A percentile compares a stretch with the other conserved stretches of the same genome.
These are phyloP conservation scores for Crotalus helleri DNA, from an alignment of 2,113 vertebrate genomes.

Conservation along the genomic window DNA sequence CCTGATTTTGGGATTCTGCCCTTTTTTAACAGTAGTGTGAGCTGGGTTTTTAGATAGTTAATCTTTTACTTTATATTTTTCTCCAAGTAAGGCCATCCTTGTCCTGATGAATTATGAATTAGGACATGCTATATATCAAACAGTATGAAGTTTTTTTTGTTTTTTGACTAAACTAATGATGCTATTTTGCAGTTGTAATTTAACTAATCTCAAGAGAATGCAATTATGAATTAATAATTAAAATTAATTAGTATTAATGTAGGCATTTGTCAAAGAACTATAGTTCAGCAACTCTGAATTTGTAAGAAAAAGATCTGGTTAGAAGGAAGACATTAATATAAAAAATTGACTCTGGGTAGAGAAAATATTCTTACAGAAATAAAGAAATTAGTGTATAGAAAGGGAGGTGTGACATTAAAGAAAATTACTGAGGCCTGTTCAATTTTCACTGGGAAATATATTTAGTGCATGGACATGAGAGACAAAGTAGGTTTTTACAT, in stretches of 20 bases:
- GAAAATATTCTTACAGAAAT: background rate
- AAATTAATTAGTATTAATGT: background rate
- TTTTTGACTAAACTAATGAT: background rate
- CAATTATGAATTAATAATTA: background rate
- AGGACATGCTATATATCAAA: background rate
- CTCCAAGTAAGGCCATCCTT: background rate
- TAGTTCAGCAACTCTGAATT: background rate
- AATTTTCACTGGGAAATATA: background rate
- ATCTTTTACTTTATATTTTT: background rate
- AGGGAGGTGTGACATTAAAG: background rate
- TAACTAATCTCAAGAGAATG: background rate
- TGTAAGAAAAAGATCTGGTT: background rate
- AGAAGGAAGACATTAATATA: fast-evolving
- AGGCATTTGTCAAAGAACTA: background rate
- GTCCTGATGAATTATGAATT: background rate
- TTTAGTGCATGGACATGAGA: background rate
- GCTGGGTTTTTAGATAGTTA: background rate
- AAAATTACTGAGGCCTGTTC: background rate
- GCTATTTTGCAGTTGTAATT: background rate
- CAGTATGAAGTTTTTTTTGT: background rate
- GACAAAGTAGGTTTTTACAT: background rate
- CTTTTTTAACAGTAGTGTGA: background rate
- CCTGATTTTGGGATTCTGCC: background rate
- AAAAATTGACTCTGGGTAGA: background rate
- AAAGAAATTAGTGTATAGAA: slow-evolving; percentile 18